These are phyloP conservation scores for Upupa epops DNA, from an alignment of 2,113 vertebrate species.

Conservation along the genomic window DNA sequence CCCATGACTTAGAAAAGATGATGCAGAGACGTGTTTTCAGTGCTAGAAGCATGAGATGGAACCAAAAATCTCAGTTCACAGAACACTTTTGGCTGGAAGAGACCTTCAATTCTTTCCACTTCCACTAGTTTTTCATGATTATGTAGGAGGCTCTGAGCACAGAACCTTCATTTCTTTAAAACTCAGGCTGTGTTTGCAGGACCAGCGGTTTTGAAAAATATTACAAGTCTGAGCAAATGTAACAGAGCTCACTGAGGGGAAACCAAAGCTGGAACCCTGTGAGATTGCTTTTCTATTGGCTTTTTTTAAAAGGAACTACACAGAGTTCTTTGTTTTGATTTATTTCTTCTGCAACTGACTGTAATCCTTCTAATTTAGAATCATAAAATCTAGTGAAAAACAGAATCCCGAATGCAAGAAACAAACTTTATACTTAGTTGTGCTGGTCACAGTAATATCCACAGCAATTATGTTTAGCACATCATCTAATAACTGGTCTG, in stretches of 20 bases:
- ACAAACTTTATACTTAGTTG: not conserved
- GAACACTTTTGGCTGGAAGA: no score
- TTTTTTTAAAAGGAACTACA: not conserved
- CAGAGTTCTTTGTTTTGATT: not conserved
- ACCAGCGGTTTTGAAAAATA: not conserved
- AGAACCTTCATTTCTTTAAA: not conserved
- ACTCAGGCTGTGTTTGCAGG: not conserved
- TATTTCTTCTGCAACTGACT: not conserved
- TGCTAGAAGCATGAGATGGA: not conserved
- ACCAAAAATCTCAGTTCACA: no score
- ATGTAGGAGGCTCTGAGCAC: not conserved
- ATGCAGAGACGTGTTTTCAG: not conserved
- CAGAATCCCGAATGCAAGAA: not conserved
- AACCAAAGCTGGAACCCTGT: not conserved
- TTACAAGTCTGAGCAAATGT: not conserved
- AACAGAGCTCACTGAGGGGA: not conserved
- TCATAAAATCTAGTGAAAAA: not conserved
- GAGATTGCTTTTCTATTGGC: not conserved
- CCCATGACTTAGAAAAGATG: no score
- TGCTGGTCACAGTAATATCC: constrained; percentile 15
- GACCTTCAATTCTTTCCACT: not conserved
- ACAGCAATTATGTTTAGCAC: not conserved
- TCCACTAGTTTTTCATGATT: not conserved
- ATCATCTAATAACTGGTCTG: constrained; percentile 23
- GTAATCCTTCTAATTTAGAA: not conserved